These are phyloP conservation scores for Panthera uncia DNA, from an alignment of 2,113 vertebrate genomes.

Conservation along the genomic window DNA sequence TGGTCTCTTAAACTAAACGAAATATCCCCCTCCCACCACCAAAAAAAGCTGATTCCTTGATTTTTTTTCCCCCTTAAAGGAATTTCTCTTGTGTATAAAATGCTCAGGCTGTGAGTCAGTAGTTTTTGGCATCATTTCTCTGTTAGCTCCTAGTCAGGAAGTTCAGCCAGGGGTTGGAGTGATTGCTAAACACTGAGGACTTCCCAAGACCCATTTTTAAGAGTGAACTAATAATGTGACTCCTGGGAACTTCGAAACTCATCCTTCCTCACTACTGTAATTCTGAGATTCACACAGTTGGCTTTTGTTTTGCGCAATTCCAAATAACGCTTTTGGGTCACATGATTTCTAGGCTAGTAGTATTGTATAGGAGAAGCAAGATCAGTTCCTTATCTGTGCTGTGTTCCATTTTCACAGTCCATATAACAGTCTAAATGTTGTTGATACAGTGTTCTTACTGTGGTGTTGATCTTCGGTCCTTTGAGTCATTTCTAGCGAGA, in stretches of 20 bases:
- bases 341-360: not conserved
- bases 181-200: slow-evolving; percentile 55
- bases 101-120: slow-evolving; percentile 65
- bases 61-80: slow-evolving; percentile 48
- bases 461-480: not conserved
- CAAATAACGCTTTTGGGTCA: not conserved
- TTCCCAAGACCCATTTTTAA: slow-evolving; percentile 37
- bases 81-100: slow-evolving; percentile 65
- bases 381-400: not conserved
- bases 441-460: not conserved
- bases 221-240: not conserved
- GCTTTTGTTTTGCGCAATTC: not conserved
- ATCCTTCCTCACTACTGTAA: not conserved
- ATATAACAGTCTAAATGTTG: not conserved
- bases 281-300: not conserved
- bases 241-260: slow-evolving; percentile 16
- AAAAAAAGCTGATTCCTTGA: not conserved
- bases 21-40: too few species aligned
- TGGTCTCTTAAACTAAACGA: not conserved
- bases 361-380: not conserved
- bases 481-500: not conserved
- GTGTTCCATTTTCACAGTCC: not conserved
- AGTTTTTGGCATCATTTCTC: slow-evolving; percentile 66
- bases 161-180: slow-evolving; percentile 79
- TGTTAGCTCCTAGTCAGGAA: slow-evolving; percentile 65